A percentile compares a stretch with the other conserved stretches of the same genome.
phyloP scores from a whole-genome alignment of 2,113 vertebrate species.

The Psilopsiagon aurifrons region DNA sequence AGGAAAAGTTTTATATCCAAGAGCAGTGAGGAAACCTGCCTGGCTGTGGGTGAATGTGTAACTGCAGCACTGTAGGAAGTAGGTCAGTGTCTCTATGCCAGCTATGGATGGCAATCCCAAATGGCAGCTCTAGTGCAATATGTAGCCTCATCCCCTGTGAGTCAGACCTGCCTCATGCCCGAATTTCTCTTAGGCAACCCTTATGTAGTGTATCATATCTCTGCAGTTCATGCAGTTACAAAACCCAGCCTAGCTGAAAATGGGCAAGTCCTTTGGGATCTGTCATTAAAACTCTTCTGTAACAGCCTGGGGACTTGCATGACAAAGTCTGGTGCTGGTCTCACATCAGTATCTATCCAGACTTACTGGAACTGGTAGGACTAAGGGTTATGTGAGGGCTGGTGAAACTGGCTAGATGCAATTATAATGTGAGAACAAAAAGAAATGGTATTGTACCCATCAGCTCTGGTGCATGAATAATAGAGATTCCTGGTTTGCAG shows the following conservation, averaged over 20 bases:
- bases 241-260: not conserved
- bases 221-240: not conserved
- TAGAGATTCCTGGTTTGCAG: not conserved
- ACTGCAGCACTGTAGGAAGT: not conserved
- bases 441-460: not conserved
- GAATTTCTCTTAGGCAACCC: not conserved
- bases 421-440: constrained; percentile 3
- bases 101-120: not conserved
- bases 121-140: not conserved
- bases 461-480: not conserved
- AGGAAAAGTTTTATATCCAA: not conserved
- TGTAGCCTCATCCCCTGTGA: not conserved
- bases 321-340: not conserved
- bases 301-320: not conserved
- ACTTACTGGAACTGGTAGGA: not conserved
- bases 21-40: not conserved
- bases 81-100: not conserved
- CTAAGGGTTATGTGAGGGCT: not conserved
- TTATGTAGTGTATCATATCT: not conserved
- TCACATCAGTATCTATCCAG: not conserved
- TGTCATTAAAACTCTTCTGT: not conserved
- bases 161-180: not conserved
- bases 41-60: not conserved
- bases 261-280: not conserved
- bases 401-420: not conserved